Percentiles rank a stretch among this genome's conserved stretches.
Evolutionary conservation across 2,888 invertebrate species (phyloP).

Genomic region (Amaurobius ferox): DNA sequence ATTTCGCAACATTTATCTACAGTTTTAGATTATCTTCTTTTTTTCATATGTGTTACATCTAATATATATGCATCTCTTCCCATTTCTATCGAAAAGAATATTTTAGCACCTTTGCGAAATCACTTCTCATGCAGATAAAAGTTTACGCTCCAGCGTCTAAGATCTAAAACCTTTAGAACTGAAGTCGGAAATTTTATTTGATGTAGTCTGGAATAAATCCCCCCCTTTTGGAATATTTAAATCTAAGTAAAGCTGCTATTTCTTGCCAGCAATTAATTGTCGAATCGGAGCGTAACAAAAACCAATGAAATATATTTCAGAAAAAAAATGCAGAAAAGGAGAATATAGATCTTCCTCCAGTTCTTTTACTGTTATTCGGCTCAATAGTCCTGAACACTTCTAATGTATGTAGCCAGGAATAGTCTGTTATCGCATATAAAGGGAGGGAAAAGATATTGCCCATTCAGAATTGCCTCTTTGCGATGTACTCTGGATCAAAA

Average conservation of each 20-base stretch:
- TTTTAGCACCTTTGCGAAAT: neutral
- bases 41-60: too few relatives aligned
- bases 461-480: neutral
- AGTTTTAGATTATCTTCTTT: too few relatives aligned
- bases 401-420: constrained; percentile 53
- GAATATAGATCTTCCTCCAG: constrained; percentile 31
- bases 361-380: constrained; percentile 26
- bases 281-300: constrained; percentile 49
- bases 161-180: neutral
- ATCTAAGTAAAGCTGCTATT: constrained; percentile 7
- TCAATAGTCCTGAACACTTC: constrained; percentile 56
- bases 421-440: constrained; percentile 41
- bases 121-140: neutral
- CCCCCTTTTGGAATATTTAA: constrained; percentile 13
- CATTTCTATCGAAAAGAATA: too few relatives aligned
- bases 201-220: constrained; percentile 21
- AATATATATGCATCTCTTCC: too few relatives aligned
- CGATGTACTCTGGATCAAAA: constrained; percentile 6
- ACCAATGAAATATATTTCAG: constrained; percentile 27
- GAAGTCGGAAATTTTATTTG: neutral
- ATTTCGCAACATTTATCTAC: too few relatives aligned
- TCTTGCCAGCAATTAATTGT: constrained; percentile 51
- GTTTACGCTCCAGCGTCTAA: neutral
- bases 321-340: constrained; percentile 18
- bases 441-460: constrained; percentile 19